A percentile compares a stretch with the other conserved stretches of the same genome.
Conservation (phyloP, 1,140 invertebrate species). For the Tetramorium simillimum region DNA sequence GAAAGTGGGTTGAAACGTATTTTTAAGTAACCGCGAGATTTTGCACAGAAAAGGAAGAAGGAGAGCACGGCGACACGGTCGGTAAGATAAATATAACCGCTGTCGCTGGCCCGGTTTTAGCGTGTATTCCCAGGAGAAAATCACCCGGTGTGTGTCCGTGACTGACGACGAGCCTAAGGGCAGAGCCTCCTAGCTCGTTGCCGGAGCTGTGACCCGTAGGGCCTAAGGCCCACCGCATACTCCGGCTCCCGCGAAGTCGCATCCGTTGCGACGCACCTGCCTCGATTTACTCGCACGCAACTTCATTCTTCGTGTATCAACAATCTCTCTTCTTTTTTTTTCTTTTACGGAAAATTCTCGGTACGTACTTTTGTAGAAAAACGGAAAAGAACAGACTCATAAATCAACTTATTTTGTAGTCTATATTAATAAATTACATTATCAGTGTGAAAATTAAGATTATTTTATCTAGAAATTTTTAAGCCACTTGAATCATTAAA, state of each 20-base stretch:
- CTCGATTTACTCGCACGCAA: constrained; percentile 8
- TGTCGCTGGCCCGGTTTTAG: constrained; percentile 52
- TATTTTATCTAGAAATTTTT: background rate
- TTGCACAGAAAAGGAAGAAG: constrained; percentile 38
- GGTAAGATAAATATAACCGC: constrained; percentile 65
- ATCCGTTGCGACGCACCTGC: constrained; percentile 8
- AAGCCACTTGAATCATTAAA: background rate
- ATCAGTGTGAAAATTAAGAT: background rate
- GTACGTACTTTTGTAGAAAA: background rate
- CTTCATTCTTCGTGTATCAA: background rate
- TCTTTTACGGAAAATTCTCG: background rate
- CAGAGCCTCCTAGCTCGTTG: constrained; percentile 24
- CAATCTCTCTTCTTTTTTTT: background rate
- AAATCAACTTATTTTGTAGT: background rate
- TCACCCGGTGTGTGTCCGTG: constrained; percentile 30
- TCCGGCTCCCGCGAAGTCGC: constrained; percentile 19
- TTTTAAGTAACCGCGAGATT: constrained; percentile 45
- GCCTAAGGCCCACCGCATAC: background rate
- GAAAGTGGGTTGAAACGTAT: constrained; percentile 18
- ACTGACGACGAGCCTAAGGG: constrained; percentile 53
- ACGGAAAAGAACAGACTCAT: background rate
- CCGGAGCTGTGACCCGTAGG: background rate
- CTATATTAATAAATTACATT: background rate
- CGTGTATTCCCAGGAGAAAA: constrained; percentile 47
- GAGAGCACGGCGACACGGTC: constrained; percentile 15